These are phyloP conservation scores for Mirza zaza DNA, from an alignment of 2,113 vertebrate genomes.

Conservation along the genomic window DNA sequence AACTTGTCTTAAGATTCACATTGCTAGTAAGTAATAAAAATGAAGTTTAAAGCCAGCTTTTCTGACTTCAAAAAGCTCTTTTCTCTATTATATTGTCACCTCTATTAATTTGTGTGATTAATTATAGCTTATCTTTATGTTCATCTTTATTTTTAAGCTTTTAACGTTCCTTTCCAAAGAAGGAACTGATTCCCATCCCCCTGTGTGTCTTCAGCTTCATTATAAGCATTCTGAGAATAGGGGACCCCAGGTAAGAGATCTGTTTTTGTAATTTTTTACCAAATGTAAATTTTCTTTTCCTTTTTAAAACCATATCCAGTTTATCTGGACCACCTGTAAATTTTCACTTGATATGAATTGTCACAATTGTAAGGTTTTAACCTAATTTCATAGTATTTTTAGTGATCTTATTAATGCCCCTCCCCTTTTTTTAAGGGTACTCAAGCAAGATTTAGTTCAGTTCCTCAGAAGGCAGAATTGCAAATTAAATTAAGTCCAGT, in stretches of 20 bases:
- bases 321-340: not conserved
- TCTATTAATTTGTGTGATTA: not conserved
- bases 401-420: conserved; percentile 42
- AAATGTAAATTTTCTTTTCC: not conserved
- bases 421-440: conserved; percentile 85
- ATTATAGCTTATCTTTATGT: not conserved
- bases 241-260: conserved; percentile 93
- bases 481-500: conserved; percentile 91
- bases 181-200: conserved; percentile 77
- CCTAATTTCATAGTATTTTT: not conserved
- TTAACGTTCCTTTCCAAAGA: conserved; percentile 90
- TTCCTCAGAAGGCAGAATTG: conserved; percentile 95
- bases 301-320: no score
- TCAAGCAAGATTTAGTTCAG: conserved; percentile 93
- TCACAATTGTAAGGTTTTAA: not conserved
- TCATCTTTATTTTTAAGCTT: conserved; percentile 86
- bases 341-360: not conserved
- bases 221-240: conserved; percentile 94
- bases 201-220: conserved; percentile 93
- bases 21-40: not conserved
- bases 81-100: not conserved
- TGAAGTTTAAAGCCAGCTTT: not conserved
- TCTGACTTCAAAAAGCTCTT: not conserved
- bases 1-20: not conserved
- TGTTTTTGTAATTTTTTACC: not conserved